Percentiles rank a stretch among this genome's conserved stretches.
phyloP scores from a whole-genome alignment of 2,113 vertebrate genomes.

The Silurus glanis region DNA sequence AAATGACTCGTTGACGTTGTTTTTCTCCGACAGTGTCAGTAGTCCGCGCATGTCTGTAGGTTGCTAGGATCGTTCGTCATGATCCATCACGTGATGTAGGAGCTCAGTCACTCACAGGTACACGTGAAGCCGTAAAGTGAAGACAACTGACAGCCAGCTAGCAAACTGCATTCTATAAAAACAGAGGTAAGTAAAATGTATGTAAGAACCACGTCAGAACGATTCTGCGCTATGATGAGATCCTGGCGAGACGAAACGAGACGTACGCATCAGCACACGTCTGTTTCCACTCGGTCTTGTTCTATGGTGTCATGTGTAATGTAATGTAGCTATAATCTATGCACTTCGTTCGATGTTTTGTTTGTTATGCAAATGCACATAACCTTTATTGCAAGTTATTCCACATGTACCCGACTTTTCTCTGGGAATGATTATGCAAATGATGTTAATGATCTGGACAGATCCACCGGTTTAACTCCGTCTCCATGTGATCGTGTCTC shows the following conservation, averaged over 20 bases:
- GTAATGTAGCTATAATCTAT: conserved; percentile 31
- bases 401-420: conserved; percentile 6
- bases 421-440: conserved; percentile 43
- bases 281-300: conserved; percentile 17
- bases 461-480: conserved; percentile 14
- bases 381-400: conserved; percentile 29
- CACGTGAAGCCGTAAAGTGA: too few relatives aligned
- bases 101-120: neutral
- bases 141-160: too few relatives aligned
- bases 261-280: neutral
- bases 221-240: neutral
- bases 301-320: conserved; percentile 16
- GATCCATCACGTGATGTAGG: neutral
- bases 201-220: too few relatives aligned
- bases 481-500: conserved; percentile 15
- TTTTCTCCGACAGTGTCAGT: too few relatives aligned
- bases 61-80: neutral
- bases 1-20: neutral
- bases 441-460: conserved; percentile 27
- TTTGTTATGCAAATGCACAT: conserved; percentile 40
- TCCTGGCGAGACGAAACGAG: neutral
- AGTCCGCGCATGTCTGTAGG: too few relatives aligned
- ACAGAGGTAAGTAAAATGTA: too few relatives aligned
- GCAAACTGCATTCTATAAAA: too few relatives aligned
- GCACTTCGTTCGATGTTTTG: conserved; percentile 21